A percentile compares a stretch with the other conserved stretches of the same genome.
These are phyloP conservation scores for Yoshiicerus persimilis DNA, from an alignment of 1,140 invertebrate genomes.

Conservation along the genomic window DNA sequence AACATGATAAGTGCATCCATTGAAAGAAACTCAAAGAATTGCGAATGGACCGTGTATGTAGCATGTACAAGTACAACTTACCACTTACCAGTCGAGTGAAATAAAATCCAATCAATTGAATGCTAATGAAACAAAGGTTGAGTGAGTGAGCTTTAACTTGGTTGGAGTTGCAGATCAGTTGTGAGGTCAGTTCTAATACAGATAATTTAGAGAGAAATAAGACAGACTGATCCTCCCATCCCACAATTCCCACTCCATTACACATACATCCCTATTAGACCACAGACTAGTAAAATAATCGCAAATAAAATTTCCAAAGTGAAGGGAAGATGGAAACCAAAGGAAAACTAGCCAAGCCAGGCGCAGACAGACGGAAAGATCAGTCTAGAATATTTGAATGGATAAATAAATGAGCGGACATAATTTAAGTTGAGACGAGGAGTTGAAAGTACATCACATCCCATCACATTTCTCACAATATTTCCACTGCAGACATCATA, in stretches of 20 bases:
- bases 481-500: neutral
- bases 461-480: neutral
- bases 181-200: neutral
- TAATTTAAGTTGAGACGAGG: neutral
- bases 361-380: neutral
- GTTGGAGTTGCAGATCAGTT: neutral
- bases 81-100: neutral
- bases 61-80: neutral
- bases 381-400: neutral
- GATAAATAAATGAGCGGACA: neutral
- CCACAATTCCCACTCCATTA: neutral
- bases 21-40: neutral
- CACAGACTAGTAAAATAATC: neutral
- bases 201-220: slow-evolving; percentile 8
- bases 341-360: neutral
- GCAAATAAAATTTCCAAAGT: neutral
- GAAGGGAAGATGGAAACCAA: neutral
- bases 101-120: slow-evolving; percentile 18
- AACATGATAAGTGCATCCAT: neutral
- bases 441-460: neutral
- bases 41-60: neutral
- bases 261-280: neutral
- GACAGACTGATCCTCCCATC: neutral
- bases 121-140: neutral
- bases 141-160: neutral